Percentiles rank a stretch among this genome's conserved stretches.
These are phyloP conservation scores for Lithophane leautieri DNA, from an alignment of 2,888 invertebrate genomes.

Conservation along the genomic window DNA sequence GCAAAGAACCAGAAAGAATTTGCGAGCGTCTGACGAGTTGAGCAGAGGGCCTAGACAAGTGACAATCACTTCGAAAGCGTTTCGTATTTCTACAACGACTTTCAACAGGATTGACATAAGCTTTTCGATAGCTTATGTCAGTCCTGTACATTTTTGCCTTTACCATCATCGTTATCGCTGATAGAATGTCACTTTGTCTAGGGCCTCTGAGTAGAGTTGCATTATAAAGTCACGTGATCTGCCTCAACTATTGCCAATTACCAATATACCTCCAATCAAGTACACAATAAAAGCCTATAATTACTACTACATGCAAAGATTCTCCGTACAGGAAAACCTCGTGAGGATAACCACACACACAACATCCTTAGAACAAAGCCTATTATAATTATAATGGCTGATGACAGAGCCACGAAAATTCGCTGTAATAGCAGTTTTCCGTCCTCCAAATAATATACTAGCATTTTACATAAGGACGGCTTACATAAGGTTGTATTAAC, in stretches of 20 bases:
- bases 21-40: neutral
- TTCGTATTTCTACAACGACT: too few relatives aligned
- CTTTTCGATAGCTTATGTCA: too few relatives aligned
- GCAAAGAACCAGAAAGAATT: neutral
- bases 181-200: too few relatives aligned
- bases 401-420: conserved; percentile 73
- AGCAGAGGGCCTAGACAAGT: neutral
- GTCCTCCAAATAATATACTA: conserved; percentile 81
- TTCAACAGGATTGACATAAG: too few relatives aligned
- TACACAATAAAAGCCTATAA: conserved; percentile 9
- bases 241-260: conserved; percentile 14
- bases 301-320: conserved; percentile 14
- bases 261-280: conserved; percentile 23
- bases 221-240: conserved; percentile 5
- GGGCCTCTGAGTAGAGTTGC: too few relatives aligned
- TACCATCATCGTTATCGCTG: too few relatives aligned
- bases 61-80: too few relatives aligned
- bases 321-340: conserved; percentile 35
- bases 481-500: conserved; percentile 77
- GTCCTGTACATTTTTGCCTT: too few relatives aligned
- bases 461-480: conserved; percentile 81
- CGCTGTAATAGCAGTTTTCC: conserved; percentile 82
- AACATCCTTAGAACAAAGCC: conserved; percentile 66
- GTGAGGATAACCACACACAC: conserved; percentile 40
- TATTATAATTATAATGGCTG: conserved; percentile 55